Percentiles rank a stretch among this genome's conserved stretches.
phyloP scores from a whole-genome alignment of 2,888 invertebrate genomes.

The Eupithecia exiguata region DNA sequence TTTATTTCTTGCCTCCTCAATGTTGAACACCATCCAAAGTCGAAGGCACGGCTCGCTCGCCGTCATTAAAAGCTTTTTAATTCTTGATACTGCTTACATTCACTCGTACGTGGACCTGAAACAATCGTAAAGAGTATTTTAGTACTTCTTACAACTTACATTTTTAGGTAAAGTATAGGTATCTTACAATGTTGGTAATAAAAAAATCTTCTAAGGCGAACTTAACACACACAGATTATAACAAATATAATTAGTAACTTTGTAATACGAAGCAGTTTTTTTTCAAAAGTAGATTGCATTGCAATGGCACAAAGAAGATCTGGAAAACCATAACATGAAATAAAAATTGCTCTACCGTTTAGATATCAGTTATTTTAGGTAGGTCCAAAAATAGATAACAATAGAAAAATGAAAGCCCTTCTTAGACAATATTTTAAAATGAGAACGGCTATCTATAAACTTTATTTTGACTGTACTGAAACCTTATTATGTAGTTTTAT shows the following conservation, averaged over 20 bases:
- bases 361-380: too few species aligned
- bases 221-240: too few species aligned
- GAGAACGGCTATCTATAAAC: background rate
- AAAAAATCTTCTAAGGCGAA: too few species aligned
- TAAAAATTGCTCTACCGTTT: too few species aligned
- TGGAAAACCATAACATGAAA: too few species aligned
- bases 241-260: too few species aligned
- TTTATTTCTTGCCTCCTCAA: constrained; percentile 41
- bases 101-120: constrained; percentile 67
- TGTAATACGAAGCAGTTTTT: too few species aligned
- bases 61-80: constrained; percentile 83
- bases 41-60: constrained; percentile 58
- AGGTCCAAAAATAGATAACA: too few species aligned
- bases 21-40: constrained; percentile 50
- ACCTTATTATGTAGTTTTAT: too few species aligned
- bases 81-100: constrained; percentile 76
- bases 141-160: constrained; percentile 26
- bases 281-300: too few species aligned
- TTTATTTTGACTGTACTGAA: background rate
- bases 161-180: background rate
- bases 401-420: background rate
- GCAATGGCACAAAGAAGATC: too few species aligned
- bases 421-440: background rate
- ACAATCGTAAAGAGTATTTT: constrained; percentile 61
- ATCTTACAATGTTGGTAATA: too few species aligned